Conservation (phyloP, 2,888 invertebrate species). For the Tenthredo notha region DNA sequence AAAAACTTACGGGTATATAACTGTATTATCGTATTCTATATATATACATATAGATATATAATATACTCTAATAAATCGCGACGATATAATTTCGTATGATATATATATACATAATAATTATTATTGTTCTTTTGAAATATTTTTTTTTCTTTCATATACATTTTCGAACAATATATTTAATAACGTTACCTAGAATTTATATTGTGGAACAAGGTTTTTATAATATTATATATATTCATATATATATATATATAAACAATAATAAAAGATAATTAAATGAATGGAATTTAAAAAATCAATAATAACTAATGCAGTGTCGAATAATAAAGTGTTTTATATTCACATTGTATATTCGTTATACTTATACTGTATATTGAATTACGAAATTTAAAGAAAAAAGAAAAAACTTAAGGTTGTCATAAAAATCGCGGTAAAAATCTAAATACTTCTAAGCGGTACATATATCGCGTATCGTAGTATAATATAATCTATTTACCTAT, state of each 20-base stretch:
- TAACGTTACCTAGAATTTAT: not conserved
- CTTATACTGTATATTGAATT: not conserved
- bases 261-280: not conserved
- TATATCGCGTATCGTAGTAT: no score
- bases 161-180: not conserved
- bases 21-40: not conserved
- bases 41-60: not conserved
- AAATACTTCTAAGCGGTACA: no score
- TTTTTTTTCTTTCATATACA: not conserved
- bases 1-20: no score
- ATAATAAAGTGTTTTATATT: not conserved
- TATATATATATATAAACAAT: not conserved
- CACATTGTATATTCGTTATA: not conserved
- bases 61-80: no score
- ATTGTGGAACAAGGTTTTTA: not conserved
- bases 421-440: not conserved
- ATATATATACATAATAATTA: no score
- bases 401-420: not conserved
- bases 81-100: no score
- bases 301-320: not conserved
- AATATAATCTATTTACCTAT: no score
- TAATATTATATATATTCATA: not conserved
- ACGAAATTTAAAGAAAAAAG: not conserved
- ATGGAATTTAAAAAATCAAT: not conserved
- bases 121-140: not conserved